phyloP scores from a whole-genome alignment of 2,888 invertebrate genomes.

The Ferrisia virgata region DNA sequence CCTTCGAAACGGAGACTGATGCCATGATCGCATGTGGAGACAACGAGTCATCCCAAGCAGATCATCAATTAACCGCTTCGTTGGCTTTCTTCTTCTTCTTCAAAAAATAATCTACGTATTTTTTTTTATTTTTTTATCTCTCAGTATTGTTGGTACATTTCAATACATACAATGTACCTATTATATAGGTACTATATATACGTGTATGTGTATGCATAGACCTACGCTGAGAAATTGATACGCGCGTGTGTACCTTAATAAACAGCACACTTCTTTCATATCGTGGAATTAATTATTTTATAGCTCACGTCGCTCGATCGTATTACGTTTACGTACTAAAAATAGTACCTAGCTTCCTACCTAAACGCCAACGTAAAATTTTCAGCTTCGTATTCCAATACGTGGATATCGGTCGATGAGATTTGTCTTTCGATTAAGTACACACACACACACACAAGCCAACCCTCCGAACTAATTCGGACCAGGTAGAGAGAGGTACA shows the following conservation, averaged over 20 bases:
- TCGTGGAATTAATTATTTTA: background rate
- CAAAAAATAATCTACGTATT: too few species aligned
- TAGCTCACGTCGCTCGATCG: background rate
- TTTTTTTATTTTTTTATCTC: background rate
- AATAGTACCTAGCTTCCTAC: too few species aligned
- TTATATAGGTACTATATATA: background rate
- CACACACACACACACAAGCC: background rate
- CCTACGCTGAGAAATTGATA: background rate
- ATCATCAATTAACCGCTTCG: constrained; percentile 22
- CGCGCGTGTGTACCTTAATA: background rate
- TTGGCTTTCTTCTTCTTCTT: background rate
- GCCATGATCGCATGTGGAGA: constrained; percentile 27
- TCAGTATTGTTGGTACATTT: background rate
- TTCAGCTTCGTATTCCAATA: too few species aligned
- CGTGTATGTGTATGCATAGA: background rate
- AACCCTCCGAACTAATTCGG: background rate
- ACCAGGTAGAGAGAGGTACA: too few species aligned
- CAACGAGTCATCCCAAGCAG: constrained; percentile 26
- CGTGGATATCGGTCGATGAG: background rate
- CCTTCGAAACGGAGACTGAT: background rate
- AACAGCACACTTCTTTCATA: background rate
- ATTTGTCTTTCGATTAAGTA: background rate
- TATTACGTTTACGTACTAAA: background rate
- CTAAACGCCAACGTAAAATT: background rate
- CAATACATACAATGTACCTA: background rate